Evolutionary conservation across 2,888 invertebrate genomes (phyloP), one percentile per base, ranked within the genome.

Genomic region (Hypselothyrea guttata): DNA sequence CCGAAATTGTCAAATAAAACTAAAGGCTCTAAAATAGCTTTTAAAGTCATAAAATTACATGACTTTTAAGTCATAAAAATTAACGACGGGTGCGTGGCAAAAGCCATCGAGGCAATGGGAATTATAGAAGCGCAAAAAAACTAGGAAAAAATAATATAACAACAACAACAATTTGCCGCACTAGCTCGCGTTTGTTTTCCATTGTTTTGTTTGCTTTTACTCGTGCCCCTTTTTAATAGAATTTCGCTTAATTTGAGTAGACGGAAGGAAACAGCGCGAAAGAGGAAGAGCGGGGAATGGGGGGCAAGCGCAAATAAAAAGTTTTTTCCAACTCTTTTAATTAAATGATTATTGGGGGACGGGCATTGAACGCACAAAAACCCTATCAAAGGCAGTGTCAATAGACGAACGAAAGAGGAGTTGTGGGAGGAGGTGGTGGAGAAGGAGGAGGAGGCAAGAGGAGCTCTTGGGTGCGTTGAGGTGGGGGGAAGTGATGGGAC

Each of bases 21-120:
- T 81, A 76, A 76, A 82, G 84, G 75, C 86, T 82, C 77, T 85
- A 81, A 85, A 82, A 82, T 85, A 74, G 81, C 86, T 85, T 85
- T 82, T 82, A 82, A 85, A 85, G 81, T 82, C 86, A 85, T 82
- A 82, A 82, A 82, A 82, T 74, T 71, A 76, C 84, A 83, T 65
- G 82, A 84, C 82, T 82, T 71, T 81, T 61, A 63, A 85, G 86
- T 56, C 82, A 70, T 82, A 76, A 82, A 85, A 82, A 82, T 82
- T 82, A 82, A 82, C 84, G 81, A 85, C 61, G 85, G 78, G 65
- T 83, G 76, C 81, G 81, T 85, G 77, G 74, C 71, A 72, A 70
- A 71, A 72, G 49, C 22, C 69, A 56, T 27, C 22, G 3, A 22
- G 22, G 22, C 22, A 5, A 22, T 2, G 22, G 22, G 22, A 22